phyloP scores from a whole-genome alignment of 2,797 vertebrate species.

The Phyllotis vaccarum region DNA sequence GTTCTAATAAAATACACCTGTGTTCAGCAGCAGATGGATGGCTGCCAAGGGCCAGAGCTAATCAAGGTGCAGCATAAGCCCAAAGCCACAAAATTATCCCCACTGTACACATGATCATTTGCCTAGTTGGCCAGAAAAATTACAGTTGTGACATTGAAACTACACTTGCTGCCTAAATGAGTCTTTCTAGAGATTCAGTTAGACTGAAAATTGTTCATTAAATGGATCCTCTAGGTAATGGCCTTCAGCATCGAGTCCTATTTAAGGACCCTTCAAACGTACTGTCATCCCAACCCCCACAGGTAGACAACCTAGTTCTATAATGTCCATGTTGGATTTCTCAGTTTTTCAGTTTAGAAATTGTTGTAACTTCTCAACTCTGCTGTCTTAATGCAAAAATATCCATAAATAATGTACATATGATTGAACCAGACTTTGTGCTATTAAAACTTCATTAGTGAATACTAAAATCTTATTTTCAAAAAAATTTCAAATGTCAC shows the following conservation, averaged over 20 bases:
- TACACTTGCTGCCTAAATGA: conserved; percentile 65
- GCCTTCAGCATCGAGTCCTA: not conserved
- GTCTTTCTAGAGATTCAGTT: conserved; percentile 65
- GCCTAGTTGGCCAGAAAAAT: conserved; percentile 60
- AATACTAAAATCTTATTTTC: conserved; percentile 17
- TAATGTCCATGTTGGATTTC: not conserved
- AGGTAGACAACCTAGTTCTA: not conserved
- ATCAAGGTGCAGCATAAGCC: not conserved
- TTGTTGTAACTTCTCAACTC: not conserved
- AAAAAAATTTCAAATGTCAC: not conserved
- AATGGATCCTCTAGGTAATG: conserved; percentile 42
- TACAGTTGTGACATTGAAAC: conserved; percentile 60
- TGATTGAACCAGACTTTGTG: not conserved
- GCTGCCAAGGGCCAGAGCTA: not conserved
- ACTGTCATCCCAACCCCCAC: not conserved
- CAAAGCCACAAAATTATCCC: conserved; percentile 49
- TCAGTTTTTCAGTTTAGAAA: not conserved
- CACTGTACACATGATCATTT: not conserved
- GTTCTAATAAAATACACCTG: conserved; percentile 2
- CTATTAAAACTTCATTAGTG: conserved; percentile 7
- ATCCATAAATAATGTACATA: not conserved
- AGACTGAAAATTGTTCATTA: conserved; percentile 58
- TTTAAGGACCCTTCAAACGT: conserved; percentile 45
- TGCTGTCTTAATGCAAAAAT: not conserved
- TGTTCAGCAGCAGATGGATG: not conserved